Conservation (phyloP, 2,888 invertebrate species). For the Gnatocerus cornutus region DNA sequence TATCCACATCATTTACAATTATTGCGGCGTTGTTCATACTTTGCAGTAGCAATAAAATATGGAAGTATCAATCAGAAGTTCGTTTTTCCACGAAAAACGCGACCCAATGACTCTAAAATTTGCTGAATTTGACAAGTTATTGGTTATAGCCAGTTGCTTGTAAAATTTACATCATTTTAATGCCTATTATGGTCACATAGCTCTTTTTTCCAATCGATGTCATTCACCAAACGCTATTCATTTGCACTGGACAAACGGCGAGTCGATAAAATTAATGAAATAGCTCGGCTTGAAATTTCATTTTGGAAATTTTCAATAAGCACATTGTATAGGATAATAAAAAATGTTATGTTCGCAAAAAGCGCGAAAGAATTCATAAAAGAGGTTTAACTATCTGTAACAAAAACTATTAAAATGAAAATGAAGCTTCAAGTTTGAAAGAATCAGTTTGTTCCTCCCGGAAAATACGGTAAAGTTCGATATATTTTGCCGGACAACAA, state of each 20-base stretch:
- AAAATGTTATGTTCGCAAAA: constrained; percentile 1
- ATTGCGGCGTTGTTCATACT: too few relatives aligned
- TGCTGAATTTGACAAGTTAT: background rate
- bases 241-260: constrained; percentile 13
- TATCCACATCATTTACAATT: too few relatives aligned
- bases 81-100: background rate
- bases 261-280: constrained; percentile 22
- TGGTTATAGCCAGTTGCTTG: background rate
- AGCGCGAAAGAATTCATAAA: constrained; percentile 2
- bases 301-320: constrained; percentile 22
- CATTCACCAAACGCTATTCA: constrained; percentile 1
- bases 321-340: background rate
- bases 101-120: background rate
- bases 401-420: too few relatives aligned
- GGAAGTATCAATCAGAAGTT: too few relatives aligned
- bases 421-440: too few relatives aligned
- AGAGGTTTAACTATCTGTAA: background rate
- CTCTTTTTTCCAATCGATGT: constrained; percentile 9
- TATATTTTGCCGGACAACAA: too few relatives aligned
- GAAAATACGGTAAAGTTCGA: too few relatives aligned
- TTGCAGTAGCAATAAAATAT: too few relatives aligned
- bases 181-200: background rate
- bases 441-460: too few relatives aligned
- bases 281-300: constrained; percentile 11
- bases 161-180: constrained; percentile 1